A percentile compares a stretch with the other conserved stretches of the same genome.
phyloP scores from a whole-genome alignment of 2,113 vertebrate genomes.

The Anseranas semipalmata region DNA sequence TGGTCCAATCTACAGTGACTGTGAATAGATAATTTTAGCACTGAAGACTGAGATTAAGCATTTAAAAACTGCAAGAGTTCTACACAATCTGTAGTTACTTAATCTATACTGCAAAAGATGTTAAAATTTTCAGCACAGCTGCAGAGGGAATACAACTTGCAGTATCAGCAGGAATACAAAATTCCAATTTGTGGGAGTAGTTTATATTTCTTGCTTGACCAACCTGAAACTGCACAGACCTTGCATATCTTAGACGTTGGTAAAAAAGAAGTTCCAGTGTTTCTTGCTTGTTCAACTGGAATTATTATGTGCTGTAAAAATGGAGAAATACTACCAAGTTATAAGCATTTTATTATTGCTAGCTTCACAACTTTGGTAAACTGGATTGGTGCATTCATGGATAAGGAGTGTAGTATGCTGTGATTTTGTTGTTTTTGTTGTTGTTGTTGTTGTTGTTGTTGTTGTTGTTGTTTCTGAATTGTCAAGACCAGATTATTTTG shows the following conservation, averaged over 20 bases:
- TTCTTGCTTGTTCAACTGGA: background rate
- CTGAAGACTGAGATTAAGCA: background rate
- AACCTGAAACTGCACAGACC: background rate
- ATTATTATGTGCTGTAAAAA: background rate
- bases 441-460: no score
- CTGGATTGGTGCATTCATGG: background rate
- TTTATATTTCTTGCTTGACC: background rate
- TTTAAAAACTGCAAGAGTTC: background rate
- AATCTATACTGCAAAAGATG: background rate
- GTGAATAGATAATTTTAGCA: background rate
- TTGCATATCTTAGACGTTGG: background rate
- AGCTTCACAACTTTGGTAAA: background rate
- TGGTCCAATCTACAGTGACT: background rate
- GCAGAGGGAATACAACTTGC: background rate
- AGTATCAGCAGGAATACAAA: background rate
- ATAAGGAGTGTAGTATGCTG: background rate
- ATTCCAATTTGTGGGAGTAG: background rate
- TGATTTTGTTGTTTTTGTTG: background rate
- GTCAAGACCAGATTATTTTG: background rate
- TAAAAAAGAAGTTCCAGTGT: background rate
- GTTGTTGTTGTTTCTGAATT: background rate
- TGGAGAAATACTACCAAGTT: background rate
- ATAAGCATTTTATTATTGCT: background rate
- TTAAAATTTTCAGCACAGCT: background rate
- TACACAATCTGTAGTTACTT: background rate